A percentile compares a stretch with the other conserved stretches of the same genome.
phyloP scores from a whole-genome alignment of 2,113 vertebrate genomes.

The Macquaria australasica region DNA sequence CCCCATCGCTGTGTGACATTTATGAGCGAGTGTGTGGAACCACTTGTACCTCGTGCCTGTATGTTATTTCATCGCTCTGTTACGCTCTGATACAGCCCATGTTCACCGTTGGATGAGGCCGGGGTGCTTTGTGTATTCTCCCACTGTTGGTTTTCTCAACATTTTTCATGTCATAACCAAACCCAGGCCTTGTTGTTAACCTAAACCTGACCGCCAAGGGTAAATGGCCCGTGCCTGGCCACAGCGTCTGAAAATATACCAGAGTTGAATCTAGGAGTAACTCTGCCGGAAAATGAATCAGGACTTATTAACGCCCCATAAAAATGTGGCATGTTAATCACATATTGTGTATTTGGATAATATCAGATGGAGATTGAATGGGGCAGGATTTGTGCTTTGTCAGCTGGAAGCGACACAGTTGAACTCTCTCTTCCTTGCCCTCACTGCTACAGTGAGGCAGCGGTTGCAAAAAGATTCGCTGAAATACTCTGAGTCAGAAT shows the following conservation, averaged over 20 bases:
- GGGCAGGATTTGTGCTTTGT: slow-evolving; percentile 41
- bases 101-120: slow-evolving; percentile 27
- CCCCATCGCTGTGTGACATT: slow-evolving; percentile 52
- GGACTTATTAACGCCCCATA: slow-evolving; percentile 39
- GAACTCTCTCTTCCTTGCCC: slow-evolving; percentile 30
- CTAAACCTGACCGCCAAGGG: slow-evolving; percentile 53
- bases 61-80: slow-evolving; percentile 68
- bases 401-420: slow-evolving; percentile 43
- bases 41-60: slow-evolving; percentile 53
- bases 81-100: slow-evolving; percentile 55
- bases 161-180: slow-evolving; percentile 65
- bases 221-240: slow-evolving; percentile 56
- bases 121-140: slow-evolving; percentile 36
- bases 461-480: background rate
- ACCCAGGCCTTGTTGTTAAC: slow-evolving; percentile 58
- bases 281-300: slow-evolving; percentile 55
- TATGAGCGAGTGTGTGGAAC: slow-evolving; percentile 63
- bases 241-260: slow-evolving; percentile 60
- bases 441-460: background rate
- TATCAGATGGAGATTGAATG: slow-evolving; percentile 58
- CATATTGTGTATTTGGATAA: slow-evolving; percentile 68
- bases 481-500: slow-evolving; percentile 27
- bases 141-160: slow-evolving; percentile 57
- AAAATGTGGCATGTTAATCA: slow-evolving; percentile 62
- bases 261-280: slow-evolving; percentile 13